Evolutionary conservation across 2,113 vertebrate species (phyloP).

Genomic region (Ibidorhyncha struthersii): DNA sequence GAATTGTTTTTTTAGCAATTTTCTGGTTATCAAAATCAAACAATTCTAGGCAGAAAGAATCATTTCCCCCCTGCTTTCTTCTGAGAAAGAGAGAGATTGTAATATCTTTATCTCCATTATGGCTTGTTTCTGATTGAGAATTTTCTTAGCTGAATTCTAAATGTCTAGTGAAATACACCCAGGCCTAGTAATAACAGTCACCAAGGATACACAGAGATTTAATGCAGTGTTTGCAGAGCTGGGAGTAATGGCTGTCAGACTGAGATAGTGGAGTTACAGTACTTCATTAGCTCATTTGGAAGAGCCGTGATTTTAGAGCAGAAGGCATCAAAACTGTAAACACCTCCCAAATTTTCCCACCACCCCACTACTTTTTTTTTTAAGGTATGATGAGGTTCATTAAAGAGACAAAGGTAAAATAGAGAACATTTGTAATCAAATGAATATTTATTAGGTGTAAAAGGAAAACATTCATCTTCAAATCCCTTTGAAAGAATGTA

Average conservation of each 20-base stretch:
- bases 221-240: slow-evolving; percentile 42
- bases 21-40: slow-evolving; percentile 2
- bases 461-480: not conserved
- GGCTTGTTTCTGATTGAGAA: slow-evolving; percentile 1
- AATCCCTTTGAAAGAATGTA: not conserved
- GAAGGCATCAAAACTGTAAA: not conserved
- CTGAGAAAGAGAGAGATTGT: not conserved
- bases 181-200: slow-evolving; percentile 58
- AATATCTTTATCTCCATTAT: slow-evolving; percentile 2
- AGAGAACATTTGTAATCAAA: not conserved
- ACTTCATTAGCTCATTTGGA: slow-evolving; percentile 43
- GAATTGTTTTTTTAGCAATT: not conserved
- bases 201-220: slow-evolving; percentile 63
- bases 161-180: slow-evolving; percentile 41
- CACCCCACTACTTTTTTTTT: not conserved
- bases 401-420: not conserved
- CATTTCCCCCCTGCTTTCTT: not conserved
- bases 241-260: slow-evolving; percentile 43
- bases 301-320: slow-evolving; percentile 22
- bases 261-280: not conserved
- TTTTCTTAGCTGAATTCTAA: slow-evolving; percentile 57
- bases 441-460: not conserved
- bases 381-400: not conserved
- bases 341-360: not conserved
- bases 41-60: not conserved